Evolutionary conservation across 2,113 vertebrate genomes (phyloP).

Genomic region (Anseranas semipalmata): DNA sequence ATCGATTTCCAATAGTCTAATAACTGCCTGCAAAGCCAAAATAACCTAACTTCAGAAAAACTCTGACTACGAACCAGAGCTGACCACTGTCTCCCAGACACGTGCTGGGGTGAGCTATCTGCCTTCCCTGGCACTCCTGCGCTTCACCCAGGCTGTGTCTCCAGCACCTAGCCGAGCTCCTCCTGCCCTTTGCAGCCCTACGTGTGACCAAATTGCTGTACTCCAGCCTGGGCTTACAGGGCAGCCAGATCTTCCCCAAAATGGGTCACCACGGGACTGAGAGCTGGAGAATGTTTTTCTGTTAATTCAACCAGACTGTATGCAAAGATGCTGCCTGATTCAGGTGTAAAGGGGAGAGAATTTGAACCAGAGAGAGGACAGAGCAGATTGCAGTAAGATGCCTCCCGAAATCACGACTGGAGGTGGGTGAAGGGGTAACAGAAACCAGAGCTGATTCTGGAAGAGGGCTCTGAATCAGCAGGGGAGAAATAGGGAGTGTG

Average conservation of each 20-base stretch:
- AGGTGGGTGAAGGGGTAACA: neutral
- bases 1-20: neutral
- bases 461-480: neutral
- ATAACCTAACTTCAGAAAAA: neutral
- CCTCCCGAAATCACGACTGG: neutral
- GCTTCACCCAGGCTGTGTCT: neutral
- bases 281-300: neutral
- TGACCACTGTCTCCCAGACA: accelerated
- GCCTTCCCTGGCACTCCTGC: accelerated
- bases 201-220: neutral
- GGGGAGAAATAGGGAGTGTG: neutral
- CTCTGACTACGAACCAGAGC: neutral
- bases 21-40: neutral
- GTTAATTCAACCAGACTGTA: neutral
- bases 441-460: neutral
- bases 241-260: neutral
- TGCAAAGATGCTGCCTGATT: neutral
- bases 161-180: neutral
- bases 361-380: neutral
- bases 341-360: neutral
- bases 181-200: neutral
- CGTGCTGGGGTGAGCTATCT: accelerated
- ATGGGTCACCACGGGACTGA: neutral
- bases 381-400: neutral
- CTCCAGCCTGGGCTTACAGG: neutral